Conservation (phyloP, 1,140 invertebrate species). For the Conopomorpha cramerella region DNA sequence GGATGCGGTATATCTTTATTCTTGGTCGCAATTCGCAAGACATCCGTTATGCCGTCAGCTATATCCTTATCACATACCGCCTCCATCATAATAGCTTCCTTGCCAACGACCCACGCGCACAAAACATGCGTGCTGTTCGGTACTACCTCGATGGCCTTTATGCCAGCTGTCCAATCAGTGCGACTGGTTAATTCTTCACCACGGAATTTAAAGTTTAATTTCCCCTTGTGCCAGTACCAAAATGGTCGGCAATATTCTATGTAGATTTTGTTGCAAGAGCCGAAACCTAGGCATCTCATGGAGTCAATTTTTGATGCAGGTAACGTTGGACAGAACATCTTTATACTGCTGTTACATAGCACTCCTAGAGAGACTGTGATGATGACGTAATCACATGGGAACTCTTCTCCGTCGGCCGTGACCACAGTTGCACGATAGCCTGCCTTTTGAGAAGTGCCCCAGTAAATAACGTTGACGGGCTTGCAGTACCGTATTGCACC, state of each 20-base stretch:
- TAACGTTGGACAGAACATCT: slow-evolving; percentile 73
- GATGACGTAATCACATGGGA: slow-evolving; percentile 77
- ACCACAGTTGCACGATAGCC: slow-evolving; percentile 62
- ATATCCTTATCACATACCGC: slow-evolving; percentile 66
- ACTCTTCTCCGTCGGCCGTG: slow-evolving; percentile 69
- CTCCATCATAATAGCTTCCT: slow-evolving; percentile 74
- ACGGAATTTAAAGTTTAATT: slow-evolving; percentile 63
- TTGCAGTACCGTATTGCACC: slow-evolving; percentile 64
- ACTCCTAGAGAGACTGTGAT: slow-evolving; percentile 78
- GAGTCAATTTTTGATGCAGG: slow-evolving; percentile 71
- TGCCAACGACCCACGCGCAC: slow-evolving; percentile 62
- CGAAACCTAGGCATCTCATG: slow-evolving; percentile 70
- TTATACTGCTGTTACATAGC: slow-evolving; percentile 67
- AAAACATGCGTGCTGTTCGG: slow-evolving; percentile 67
- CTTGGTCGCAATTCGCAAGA: slow-evolving; percentile 65
- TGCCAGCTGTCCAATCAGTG: slow-evolving; percentile 70
- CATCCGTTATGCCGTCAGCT: slow-evolving; percentile 64
- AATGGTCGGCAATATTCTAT: slow-evolving; percentile 76
- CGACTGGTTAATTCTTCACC: slow-evolving; percentile 57
- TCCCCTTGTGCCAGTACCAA: slow-evolving; percentile 68
- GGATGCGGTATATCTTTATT: slow-evolving; percentile 67
- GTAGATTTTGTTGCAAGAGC: slow-evolving; percentile 76
- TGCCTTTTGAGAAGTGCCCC: slow-evolving; percentile 60
- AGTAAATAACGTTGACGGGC: slow-evolving; percentile 65
- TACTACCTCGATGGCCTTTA: slow-evolving; percentile 62